These are phyloP conservation scores for Pissodes strobi DNA, from an alignment of 1,140 invertebrate species.

Conservation along the genomic window DNA sequence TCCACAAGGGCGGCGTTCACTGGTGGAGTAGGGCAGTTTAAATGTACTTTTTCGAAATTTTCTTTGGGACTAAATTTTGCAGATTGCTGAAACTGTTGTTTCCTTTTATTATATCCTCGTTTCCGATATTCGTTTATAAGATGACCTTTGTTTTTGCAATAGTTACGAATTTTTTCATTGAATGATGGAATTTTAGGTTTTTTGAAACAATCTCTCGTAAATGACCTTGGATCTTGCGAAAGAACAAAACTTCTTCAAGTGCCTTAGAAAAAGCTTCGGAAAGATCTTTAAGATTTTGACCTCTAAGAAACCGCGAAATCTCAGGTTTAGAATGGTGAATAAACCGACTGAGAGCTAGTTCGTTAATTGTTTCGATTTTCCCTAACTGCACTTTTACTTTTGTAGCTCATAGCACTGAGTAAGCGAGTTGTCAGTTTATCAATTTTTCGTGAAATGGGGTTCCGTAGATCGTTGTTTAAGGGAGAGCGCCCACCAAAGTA, in stretches of 20 bases:
- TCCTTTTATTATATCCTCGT: slow-evolving; percentile 28
- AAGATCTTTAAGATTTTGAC: slow-evolving; percentile 13
- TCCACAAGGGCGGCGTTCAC: slow-evolving; percentile 18
- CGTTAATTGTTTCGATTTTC: slow-evolving; percentile 19
- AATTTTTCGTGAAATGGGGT: slow-evolving; percentile 15
- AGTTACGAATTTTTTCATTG: no score
- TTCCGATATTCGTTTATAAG: slow-evolving; percentile 37
- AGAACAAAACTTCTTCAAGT: no score
- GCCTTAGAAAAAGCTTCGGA: slow-evolving; percentile 13
- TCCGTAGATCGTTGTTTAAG: slow-evolving; percentile 19
- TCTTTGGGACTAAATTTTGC: no score
- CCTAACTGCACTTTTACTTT: not conserved
- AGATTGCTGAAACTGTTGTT: not conserved
- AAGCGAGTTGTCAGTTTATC: slow-evolving; percentile 4
- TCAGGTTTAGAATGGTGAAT: slow-evolving; percentile 25
- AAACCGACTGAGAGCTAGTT: slow-evolving; percentile 22
- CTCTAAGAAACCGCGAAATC: slow-evolving; percentile 23
- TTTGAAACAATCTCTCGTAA: no score
- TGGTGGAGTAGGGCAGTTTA: slow-evolving; percentile 23
- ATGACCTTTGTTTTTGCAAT: slow-evolving; percentile 12
- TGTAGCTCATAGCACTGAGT: no score
- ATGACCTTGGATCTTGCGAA: no score
- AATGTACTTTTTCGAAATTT: no score
- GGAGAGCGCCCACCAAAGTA: slow-evolving; percentile 18
- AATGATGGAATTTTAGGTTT: no score